Base-by-base conservation (phyloP, 2,888 invertebrate genomes). In the Drosophila falleni region DNA sequence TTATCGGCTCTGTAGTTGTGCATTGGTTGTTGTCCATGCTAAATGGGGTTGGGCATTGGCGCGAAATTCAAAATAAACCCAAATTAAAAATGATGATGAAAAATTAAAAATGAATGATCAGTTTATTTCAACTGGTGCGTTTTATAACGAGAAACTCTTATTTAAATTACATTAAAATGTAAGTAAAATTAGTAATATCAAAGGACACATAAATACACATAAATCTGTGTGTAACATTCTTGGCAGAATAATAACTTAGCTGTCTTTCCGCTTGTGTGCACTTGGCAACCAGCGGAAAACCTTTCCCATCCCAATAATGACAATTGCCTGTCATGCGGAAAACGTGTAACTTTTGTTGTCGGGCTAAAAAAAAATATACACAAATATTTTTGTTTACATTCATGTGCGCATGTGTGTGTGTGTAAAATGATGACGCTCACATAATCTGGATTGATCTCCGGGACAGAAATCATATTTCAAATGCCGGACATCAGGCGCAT, bases 371-470 rank as follows among this genome's bases (percentile, higher is more conserved):
- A 53, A 82, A 41, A 85, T 80, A 83, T 87, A 84, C 70, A 85
- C 85, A 73, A 83, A 83, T 87, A 84, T 87, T 87, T 68, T 87
- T 83, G 87, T 83, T 87, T 87, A 74, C 80, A 79, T 69, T 33
- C 31, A n/a, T 44, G 15, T 51, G 1, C 4, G 26, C 15, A 5
- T 49, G 11, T 16, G 39, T 29, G 3, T 37, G 23, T 51, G 23
- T 51, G 44, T 56, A 33, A 63, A 54, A 51, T 39, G 51, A 73
- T 82, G 80, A 80, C 62, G 66, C 60, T 33, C 23, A 55, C 49
- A 64, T 68, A 70, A 78, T 80, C 70, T 64, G 16, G 10, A 26
- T 53, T 61, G 47, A 77, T 65, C 70, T 63, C 29, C 51, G 55
- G 15, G 23, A 53, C 46, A 35, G 23, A 23, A 55, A 56, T 46